Percentiles rank a stretch among this genome's conserved stretches.
Evolutionary conservation across 2,888 invertebrate species (phyloP).

Genomic region (Prenolepis imparis): DNA sequence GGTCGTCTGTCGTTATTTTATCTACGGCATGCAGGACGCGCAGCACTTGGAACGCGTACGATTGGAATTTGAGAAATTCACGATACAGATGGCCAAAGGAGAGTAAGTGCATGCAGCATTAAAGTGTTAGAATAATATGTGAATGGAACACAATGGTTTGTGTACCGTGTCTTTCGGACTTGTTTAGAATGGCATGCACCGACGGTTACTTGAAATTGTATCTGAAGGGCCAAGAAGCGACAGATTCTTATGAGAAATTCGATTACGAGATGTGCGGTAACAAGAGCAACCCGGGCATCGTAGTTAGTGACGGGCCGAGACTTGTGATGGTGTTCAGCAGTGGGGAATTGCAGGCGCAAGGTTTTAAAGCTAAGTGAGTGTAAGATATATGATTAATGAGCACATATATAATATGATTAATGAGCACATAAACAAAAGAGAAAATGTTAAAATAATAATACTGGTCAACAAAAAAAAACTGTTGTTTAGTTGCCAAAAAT

Average conservation of each 20-base stretch:
- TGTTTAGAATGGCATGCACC: slow-evolving; percentile 89
- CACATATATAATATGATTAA: background rate
- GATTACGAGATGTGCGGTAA: slow-evolving; percentile 97
- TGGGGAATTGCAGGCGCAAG: slow-evolving; percentile 95
- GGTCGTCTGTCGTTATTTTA: slow-evolving; percentile 98
- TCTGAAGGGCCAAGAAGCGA: slow-evolving; percentile 96
- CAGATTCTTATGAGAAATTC: slow-evolving; percentile 97
- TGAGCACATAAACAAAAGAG: background rate
- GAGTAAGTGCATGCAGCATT: slow-evolving; percentile 89
- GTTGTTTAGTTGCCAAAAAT: too few species aligned
- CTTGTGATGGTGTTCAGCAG: slow-evolving; percentile 98
- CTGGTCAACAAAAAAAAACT: too few species aligned
- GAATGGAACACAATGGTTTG: background rate
- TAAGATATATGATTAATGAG: background rate
- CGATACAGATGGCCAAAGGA: slow-evolving; percentile 94
- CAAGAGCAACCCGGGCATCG: slow-evolving; percentile 91
- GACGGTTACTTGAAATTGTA: slow-evolving; percentile 97
- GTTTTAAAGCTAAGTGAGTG: slow-evolving; percentile 91
- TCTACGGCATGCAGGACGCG: slow-evolving; percentile 99
- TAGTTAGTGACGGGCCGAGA: slow-evolving; percentile 96
- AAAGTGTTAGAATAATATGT: background rate
- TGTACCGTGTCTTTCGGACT: background rate
- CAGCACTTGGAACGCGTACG: slow-evolving; percentile 98
- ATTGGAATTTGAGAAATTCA: slow-evolving; percentile 95
- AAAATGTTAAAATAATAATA: too few species aligned